Conservation (phyloP, 2,888 invertebrate genomes). For the Parnassius smintheus region DNA sequence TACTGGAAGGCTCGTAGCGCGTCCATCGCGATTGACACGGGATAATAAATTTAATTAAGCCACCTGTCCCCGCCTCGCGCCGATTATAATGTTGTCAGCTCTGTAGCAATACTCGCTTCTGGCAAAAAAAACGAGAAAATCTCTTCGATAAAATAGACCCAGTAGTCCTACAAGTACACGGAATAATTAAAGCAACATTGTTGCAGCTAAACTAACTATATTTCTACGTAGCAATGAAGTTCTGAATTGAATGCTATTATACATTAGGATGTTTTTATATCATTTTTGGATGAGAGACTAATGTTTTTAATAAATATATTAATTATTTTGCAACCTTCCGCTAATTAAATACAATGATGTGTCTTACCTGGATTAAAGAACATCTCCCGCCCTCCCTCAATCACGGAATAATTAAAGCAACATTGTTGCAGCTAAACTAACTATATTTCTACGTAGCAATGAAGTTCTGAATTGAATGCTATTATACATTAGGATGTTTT, state of each 20-base stretch:
- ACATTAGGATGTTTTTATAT: too few species aligned
- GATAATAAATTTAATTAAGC: constrained; percentile 69
- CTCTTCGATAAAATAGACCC: constrained; percentile 33
- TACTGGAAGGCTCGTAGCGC: neutral
- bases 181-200: constrained; percentile 29
- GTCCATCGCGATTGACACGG: constrained; percentile 45
- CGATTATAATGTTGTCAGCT: constrained; percentile 55
- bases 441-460: too few species aligned
- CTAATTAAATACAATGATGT: too few species aligned
- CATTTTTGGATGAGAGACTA: too few species aligned
- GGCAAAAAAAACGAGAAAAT: constrained; percentile 39
- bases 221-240: constrained; percentile 1
- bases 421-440: too few species aligned
- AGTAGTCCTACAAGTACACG: constrained; percentile 16
- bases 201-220: neutral
- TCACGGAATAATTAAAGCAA: too few species aligned
- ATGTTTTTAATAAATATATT: too few species aligned
- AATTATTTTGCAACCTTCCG: too few species aligned
- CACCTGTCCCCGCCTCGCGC: constrained; percentile 44
- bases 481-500: too few species aligned
- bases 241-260: neutral
- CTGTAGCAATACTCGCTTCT: constrained; percentile 42
- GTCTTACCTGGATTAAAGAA: too few species aligned
- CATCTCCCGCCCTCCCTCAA: too few species aligned
- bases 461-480: too few species aligned